Evolutionary conservation across 2,797 vertebrate genomes (phyloP), one percentile per base, ranked within the genome.

Genomic region (Clarias laeviceps): DNA sequence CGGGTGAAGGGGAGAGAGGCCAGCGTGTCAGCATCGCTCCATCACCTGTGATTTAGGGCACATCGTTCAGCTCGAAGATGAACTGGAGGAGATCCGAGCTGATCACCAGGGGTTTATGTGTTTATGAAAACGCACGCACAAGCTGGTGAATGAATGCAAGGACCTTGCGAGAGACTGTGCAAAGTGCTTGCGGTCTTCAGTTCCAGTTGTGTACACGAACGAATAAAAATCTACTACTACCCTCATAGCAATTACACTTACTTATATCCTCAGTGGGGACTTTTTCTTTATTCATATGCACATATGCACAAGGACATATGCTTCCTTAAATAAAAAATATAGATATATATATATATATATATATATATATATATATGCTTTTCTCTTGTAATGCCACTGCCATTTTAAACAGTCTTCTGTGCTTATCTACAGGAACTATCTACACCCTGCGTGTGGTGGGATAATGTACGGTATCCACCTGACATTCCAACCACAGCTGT

Each of bases 1-100:
- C 94, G 95, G 82, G 87, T 80, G 90, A 91, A 95, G 94, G 93
- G 92, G 89, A 94, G 84, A 64, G 85, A 69, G 87, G 88, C 84
- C 78, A 82, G 81, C 34, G 56, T 89, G 88, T 89, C 90, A 90
- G 77, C 40, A 50, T 77, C 84, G 78, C 82, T 90, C 87, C 90
- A 89, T 92, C 87, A 91, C 61, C 86, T 70, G 90, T 88, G 89
- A 93, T 91, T 92, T 88, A 91, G 86, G 87, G 89, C 88, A 90
- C 92, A 93, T 89, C 29, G 32, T 84, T 85, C 37, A 29, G 57
- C 40, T 84, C 29, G 24, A 54, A 50, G 61, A 81, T 73, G 83
- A 85, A 83, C 64, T 72, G 61, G 85, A 87, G 85, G 78, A 69
- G 76, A 86, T 85, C 66, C 40, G 76, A 59, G 57, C 80, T 69